Conservation (phyloP, 2,888 invertebrate genomes). For the Drosophila imparisetae region DNA sequence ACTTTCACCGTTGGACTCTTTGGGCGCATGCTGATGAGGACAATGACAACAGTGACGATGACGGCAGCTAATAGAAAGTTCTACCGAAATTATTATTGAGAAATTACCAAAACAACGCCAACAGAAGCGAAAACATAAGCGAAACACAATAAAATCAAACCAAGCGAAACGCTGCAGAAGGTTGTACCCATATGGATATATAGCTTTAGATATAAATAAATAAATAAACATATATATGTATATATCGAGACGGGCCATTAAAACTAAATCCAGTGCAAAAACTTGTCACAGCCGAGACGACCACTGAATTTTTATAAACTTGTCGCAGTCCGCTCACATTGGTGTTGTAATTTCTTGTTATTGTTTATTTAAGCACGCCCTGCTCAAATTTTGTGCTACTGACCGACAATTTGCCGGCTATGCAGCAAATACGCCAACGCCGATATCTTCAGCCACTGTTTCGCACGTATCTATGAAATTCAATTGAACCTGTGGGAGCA, state of each 20-base stretch:
- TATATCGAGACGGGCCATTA: constrained; percentile 58
- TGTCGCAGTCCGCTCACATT: constrained; percentile 45
- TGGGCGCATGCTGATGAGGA: constrained; percentile 70
- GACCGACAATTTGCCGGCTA: constrained; percentile 68
- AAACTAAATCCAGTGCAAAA: constrained; percentile 76
- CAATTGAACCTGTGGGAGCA: constrained; percentile 37
- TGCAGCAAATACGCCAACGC: constrained; percentile 38
- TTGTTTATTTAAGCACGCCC: constrained; percentile 56
- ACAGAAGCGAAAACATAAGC: constrained; percentile 37
- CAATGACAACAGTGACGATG: constrained; percentile 53
- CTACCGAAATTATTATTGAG: constrained; percentile 67
- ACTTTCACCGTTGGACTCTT: constrained; percentile 69
- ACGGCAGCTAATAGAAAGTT: constrained; percentile 75
- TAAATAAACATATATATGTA: constrained; percentile 12
- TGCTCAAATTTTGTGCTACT: constrained; percentile 72
- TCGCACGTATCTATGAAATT: constrained; percentile 33
- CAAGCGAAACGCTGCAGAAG: constrained; percentile 31
- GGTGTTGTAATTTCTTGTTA: constrained; percentile 38
- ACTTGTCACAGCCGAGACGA: constrained; percentile 49
- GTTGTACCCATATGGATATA: constrained; percentile 18
- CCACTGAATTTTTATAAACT: constrained; percentile 68
- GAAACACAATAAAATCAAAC: constrained; percentile 35
- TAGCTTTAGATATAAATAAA: background rate
- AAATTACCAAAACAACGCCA: constrained; percentile 62
- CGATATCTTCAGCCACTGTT: constrained; percentile 29